Conservation (phyloP, 2,888 invertebrate species). For the Dexiosoma caninum region DNA sequence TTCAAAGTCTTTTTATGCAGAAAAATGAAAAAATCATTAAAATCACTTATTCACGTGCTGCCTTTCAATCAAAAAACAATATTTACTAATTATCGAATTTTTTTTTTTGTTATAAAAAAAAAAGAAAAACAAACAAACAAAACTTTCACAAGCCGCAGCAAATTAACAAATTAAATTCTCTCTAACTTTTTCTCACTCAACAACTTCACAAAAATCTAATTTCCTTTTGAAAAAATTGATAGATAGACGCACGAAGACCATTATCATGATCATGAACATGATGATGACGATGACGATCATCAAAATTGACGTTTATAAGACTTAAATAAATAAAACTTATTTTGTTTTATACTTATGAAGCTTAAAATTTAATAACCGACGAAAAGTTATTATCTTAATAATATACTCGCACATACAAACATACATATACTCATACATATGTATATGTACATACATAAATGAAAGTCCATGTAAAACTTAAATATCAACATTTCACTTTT, state of each 20-base stretch:
- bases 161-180: background rate
- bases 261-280: background rate
- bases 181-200: background rate
- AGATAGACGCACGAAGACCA: background rate
- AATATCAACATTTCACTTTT: conserved; percentile 21
- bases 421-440: too few species aligned
- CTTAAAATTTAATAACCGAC: conserved; percentile 17
- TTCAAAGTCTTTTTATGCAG: too few species aligned
- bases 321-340: background rate
- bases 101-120: background rate
- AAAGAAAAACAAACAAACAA: background rate
- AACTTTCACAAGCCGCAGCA: conserved; percentile 4
- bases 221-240: background rate
- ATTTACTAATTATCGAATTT: background rate
- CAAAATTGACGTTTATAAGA: background rate
- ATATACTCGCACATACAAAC: too few species aligned
- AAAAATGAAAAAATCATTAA: background rate
- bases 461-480: conserved; percentile 4
- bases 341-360: background rate
- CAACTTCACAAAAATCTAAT: background rate
- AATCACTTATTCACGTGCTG: conserved; percentile 44
- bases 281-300: background rate
- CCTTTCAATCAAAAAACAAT: background rate
- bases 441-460: too few species aligned
- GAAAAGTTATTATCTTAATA: conserved; percentile 10